Evolutionary conservation across 2,797 vertebrate genomes (phyloP).

Genomic region (Scleropages formosus): DNA sequence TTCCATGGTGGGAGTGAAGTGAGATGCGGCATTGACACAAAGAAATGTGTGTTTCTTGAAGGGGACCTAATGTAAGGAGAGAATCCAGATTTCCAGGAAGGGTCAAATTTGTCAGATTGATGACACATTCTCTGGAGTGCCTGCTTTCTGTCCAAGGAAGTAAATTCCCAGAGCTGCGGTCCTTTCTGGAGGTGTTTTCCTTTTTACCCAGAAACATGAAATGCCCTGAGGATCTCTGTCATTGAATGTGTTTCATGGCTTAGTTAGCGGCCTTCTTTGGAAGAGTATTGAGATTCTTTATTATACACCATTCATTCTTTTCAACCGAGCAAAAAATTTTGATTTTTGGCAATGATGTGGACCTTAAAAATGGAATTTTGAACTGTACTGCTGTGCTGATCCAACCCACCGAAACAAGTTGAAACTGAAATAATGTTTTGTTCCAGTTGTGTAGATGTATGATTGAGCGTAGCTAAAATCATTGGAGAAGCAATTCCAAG

Average conservation of each 20-base stretch:
- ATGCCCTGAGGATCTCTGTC: neutral
- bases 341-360: too few species aligned
- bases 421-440: too few species aligned
- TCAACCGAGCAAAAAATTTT: too few species aligned
- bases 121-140: slow-evolving; percentile 8
- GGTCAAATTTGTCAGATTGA: neutral
- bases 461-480: slow-evolving; percentile 66
- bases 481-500: slow-evolving; percentile 23
- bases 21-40: neutral
- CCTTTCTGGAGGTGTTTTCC: neutral
- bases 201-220: neutral
- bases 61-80: neutral
- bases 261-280: neutral
- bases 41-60: slow-evolving; percentile 17
- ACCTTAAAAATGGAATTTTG: too few species aligned
- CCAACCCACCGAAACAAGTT: too few species aligned
- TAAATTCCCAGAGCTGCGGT: neutral
- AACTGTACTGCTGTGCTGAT: too few species aligned
- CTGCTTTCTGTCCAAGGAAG: neutral
- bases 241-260: neutral
- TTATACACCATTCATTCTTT: neutral
- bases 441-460: slow-evolving; percentile 29
- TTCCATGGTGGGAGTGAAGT: neutral
- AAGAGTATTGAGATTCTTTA: neutral
- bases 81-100: neutral